These are phyloP conservation scores for Steinernema feltiae DNA, from an alignment of 1,140 invertebrate genomes.

Conservation along the genomic window DNA sequence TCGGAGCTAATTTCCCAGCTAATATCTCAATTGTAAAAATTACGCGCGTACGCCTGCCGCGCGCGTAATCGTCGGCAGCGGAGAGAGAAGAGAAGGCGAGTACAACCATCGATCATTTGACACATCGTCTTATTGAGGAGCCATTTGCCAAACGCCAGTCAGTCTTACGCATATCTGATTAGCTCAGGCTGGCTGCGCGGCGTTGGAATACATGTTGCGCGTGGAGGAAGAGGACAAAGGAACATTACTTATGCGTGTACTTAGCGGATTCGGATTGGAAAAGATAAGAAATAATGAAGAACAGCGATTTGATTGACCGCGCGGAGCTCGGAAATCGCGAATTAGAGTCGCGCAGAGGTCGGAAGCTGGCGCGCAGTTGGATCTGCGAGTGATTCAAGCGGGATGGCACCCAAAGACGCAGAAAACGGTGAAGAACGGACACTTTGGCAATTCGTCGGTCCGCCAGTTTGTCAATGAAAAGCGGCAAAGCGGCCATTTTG, in stretches of 20 bases:
- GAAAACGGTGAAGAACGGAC: too few species aligned
- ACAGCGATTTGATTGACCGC: too few species aligned
- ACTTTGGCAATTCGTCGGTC: too few species aligned
- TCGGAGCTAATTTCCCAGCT: conserved; percentile 13
- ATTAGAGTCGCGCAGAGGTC: too few species aligned
- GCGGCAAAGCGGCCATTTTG: too few species aligned
- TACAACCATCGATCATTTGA: conserved; percentile 13
- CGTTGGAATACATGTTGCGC: conserved; percentile 1
- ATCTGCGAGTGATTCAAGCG: too few species aligned
- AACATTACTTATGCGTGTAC: not conserved
- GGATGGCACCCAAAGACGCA: too few species aligned
- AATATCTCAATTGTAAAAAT: not conserved
- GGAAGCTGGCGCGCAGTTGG: too few species aligned
- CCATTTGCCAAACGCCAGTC: not conserved
- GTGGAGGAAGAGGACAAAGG: not conserved
- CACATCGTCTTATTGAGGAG: not conserved
- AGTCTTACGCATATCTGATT: not conserved
- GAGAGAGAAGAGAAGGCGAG: not conserved
- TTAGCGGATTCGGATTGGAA: conserved; percentile 5
- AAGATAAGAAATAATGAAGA: too few species aligned
- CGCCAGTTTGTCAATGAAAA: too few species aligned
- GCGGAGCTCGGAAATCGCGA: too few species aligned
- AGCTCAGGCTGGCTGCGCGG: not conserved
- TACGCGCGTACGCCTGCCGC: not conserved
- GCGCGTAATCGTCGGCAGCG: not conserved